Percentiles rank a stretch among this genome's conserved stretches.
Evolutionary conservation across 2,113 vertebrate genomes (phyloP).

Genomic region (Leiothrix lutea): DNA sequence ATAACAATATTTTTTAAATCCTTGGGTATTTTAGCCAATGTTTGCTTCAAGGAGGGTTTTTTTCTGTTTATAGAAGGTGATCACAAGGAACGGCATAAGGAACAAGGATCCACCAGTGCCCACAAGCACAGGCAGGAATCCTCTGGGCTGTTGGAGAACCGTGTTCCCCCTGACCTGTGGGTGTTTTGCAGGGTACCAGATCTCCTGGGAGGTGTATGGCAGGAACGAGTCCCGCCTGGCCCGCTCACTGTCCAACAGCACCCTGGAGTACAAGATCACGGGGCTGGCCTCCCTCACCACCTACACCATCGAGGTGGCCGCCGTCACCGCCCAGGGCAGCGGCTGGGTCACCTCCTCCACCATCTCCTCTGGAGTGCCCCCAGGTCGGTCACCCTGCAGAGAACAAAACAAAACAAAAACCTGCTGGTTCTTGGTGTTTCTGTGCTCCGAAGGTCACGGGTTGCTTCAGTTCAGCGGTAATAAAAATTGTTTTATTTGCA

Average conservation of each 20-base stretch:
- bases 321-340: constrained; percentile 78
- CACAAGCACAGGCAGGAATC: not conserved
- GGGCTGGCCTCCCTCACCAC: constrained; percentile 88
- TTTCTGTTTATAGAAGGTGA: not conserved
- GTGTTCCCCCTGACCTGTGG: not conserved
- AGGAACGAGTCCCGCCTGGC: constrained; percentile 78
- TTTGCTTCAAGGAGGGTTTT: not conserved
- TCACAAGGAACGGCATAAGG: not conserved
- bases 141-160: not conserved
- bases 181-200: constrained; percentile 78
- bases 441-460: not conserved
- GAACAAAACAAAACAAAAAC: not conserved
- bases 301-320: constrained; percentile 90
- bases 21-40: not conserved
- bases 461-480: accelerated
- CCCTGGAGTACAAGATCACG: constrained; percentile 85
- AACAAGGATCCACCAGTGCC: not conserved
- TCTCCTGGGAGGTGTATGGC: constrained; percentile 90
- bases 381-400: constrained; percentile 76
- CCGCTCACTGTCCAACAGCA: constrained; percentile 79
- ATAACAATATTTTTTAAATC: not conserved
- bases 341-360: constrained; percentile 84
- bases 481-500: not conserved
- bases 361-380: constrained; percentile 94
- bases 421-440: accelerated